These are phyloP conservation scores for Acrocyrtus sp. DNA, from an alignment of 2,888 invertebrate species.

Conservation along the genomic window DNA sequence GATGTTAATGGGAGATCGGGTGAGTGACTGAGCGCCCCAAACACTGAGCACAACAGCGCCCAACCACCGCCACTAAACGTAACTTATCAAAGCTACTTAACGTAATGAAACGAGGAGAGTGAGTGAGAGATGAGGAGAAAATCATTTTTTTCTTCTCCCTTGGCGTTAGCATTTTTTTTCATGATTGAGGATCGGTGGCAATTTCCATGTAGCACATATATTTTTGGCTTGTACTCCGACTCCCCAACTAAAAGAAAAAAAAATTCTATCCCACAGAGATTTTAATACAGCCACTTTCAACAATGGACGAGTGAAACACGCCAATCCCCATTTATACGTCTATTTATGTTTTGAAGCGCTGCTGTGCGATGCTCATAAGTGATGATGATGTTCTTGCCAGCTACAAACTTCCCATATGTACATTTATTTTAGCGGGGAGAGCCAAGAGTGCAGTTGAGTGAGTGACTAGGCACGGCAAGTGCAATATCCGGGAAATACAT, in stretches of 20 bases:
- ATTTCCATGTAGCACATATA: too few relatives aligned
- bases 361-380: not conserved
- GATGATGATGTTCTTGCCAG: not conserved
- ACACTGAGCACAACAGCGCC: not conserved
- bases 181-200: too few relatives aligned
- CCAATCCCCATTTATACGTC: not conserved
- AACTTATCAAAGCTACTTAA: not conserved
- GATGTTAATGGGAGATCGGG: not conserved
- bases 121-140: not conserved
- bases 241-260: slow-evolving; percentile 16
- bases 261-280: slow-evolving; percentile 46
- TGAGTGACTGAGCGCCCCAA: not conserved
- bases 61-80: not conserved
- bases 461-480: slow-evolving; percentile 51
- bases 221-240: too few relatives aligned
- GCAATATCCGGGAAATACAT: slow-evolving; percentile 62
- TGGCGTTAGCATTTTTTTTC: too few relatives aligned
- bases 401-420: not conserved
- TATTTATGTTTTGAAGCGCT: not conserved
- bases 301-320: not conserved
- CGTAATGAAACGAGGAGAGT: not conserved
- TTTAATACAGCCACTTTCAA: not conserved
- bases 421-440: too few relatives aligned
- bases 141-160: not conserved
- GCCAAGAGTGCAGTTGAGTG: too few relatives aligned